Evolutionary conservation across 2,888 invertebrate genomes (phyloP).

Genomic region (Nemurella pictetii): DNA sequence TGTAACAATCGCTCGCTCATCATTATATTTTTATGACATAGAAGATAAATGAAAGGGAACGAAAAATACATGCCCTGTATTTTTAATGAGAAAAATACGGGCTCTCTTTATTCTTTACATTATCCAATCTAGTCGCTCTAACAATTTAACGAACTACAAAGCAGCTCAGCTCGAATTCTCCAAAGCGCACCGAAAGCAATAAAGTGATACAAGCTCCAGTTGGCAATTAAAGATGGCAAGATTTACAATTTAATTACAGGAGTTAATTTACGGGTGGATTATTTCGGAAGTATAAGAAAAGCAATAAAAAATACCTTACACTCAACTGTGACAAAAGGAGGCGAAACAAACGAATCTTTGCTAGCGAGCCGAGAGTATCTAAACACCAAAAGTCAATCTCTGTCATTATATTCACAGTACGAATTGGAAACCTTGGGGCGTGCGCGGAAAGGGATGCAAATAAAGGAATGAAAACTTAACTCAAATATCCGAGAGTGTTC

Average conservation of each 20-base stretch:
- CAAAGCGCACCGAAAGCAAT: slow-evolving; percentile 22
- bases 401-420: not conserved
- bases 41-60: not conserved
- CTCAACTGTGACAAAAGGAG: not conserved
- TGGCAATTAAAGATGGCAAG: slow-evolving; percentile 32
- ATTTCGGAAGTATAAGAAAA: slow-evolving; percentile 11
- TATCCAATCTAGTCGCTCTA: slow-evolving; percentile 2
- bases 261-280: slow-evolving; percentile 30
- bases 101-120: not conserved
- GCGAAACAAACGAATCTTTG: slow-evolving; percentile 9
- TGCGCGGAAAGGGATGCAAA: not conserved
- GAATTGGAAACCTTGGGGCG: not conserved
- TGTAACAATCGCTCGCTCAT: not conserved
- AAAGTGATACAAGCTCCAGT: slow-evolving; percentile 28
- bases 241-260: slow-evolving; percentile 33
- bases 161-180: slow-evolving; percentile 16
- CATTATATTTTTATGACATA: not conserved
- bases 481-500: not conserved
- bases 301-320: slow-evolving; percentile 27
- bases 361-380: not conserved
- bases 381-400: not conserved
- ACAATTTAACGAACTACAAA: not conserved
- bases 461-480: not conserved
- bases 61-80: not conserved
- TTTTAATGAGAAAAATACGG: slow-evolving; percentile 1